These are phyloP conservation scores for Clarias fuscus DNA, from an alignment of 2,797 vertebrate species.

Conservation along the genomic window DNA sequence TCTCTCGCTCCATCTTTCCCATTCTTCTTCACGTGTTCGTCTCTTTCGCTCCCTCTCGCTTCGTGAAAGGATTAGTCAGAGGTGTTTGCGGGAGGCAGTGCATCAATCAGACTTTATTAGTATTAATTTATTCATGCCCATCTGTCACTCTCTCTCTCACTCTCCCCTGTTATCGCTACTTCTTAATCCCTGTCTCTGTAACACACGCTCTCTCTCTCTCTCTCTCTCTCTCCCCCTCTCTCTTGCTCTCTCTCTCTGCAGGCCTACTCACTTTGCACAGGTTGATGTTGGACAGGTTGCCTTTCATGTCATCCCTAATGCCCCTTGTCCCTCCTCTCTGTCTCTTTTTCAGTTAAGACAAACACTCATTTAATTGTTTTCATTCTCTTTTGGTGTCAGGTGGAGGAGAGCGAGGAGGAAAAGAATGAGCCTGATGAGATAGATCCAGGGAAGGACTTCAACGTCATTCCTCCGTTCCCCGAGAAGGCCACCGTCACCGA, in stretches of 20 bases:
- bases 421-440: constrained; percentile 56
- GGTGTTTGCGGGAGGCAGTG: constrained; percentile 73
- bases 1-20: constrained; percentile 26
- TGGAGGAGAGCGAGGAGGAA: constrained; percentile 70
- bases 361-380: constrained; percentile 30
- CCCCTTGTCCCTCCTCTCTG: constrained; percentile 6
- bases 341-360: constrained; percentile 9
- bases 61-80: constrained; percentile 71
- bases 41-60: constrained; percentile 51
- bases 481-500: constrained; percentile 74
- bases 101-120: constrained; percentile 77
- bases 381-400: constrained; percentile 60
- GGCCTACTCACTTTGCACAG: constrained; percentile 17
- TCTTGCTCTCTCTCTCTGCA: constrained; percentile 28
- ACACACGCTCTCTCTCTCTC: constrained; percentile 40
- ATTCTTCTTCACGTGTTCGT: constrained; percentile 29
- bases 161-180: constrained; percentile 44
- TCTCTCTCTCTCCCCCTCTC: constrained; percentile 48
- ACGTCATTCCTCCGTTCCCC: constrained; percentile 73
- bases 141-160: constrained; percentile 64
- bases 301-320: constrained; percentile 11
- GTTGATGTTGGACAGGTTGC: constrained; percentile 20
- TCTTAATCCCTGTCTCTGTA: constrained; percentile 45
- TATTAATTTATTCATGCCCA: constrained; percentile 78
- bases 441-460: constrained; percentile 64